Base-by-base conservation (phyloP, 2,888 invertebrate species). In the Malthinus flaveolus region DNA sequence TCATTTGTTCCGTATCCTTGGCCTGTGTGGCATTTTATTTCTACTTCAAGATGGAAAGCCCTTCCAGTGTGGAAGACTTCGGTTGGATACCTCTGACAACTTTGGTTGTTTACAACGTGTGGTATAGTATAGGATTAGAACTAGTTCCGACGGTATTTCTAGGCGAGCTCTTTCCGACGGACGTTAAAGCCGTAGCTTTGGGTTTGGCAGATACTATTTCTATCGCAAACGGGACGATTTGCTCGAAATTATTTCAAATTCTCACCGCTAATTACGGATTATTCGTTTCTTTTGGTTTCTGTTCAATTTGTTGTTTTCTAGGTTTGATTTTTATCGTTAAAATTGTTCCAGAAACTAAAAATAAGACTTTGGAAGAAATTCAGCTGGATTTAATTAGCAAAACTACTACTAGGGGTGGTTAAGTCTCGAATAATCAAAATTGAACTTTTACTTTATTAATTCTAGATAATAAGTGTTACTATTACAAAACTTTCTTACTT, bases 341-440 rank as follows among this genome's bases (percentile, higher is more conserved):
- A 31, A 76, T 83, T 63, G 81, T 88, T 23, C 87, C 88, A 0
- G 88, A 88, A 75, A 88, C 88, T 2, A 88, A 86, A 73, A 87
- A 87, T 55, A 87, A 87, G 70, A 86, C 87, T 5, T 81, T 88
- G 70, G 81, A 86, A 51, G 83, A 85, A 68, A 88, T 88, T 67
- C 88, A 88, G 70, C 83, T 85, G 13, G 48, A 64, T 55, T 45
- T 64, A n/a, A 48, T 51, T 9, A 48, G 33, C n/a, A 15, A 15
- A 23, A 42, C 39, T 4, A 42, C 13, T 12, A 23, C 2, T 15
- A 42, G 15, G 3, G 15, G 8, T 42, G 4, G 3, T 23, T 23
- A 23, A 23, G 5, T 23, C 5, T 23, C 2, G 23, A 23, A 5
- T 23, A 23, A 23, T 23, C n/a, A n/a, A n/a, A n/a, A n/a, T n/a